Conservation (phyloP, 2,113 vertebrate genomes). For the Neolamprologus cancellatus region DNA sequence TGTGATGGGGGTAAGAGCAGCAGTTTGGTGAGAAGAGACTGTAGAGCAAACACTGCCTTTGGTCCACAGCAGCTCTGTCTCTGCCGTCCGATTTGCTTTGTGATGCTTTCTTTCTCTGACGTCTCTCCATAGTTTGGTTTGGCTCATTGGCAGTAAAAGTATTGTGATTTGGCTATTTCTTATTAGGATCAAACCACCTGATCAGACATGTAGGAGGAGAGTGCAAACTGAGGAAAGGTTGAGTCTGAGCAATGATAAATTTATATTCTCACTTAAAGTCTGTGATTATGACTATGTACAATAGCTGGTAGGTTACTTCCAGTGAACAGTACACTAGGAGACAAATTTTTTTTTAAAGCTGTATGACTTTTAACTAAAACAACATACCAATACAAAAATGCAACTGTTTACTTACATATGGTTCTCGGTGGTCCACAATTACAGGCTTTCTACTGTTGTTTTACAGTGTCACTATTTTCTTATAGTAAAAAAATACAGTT, state of each 20-base stretch:
- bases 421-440: neutral
- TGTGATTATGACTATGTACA: neutral
- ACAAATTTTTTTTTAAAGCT: neutral
- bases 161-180: neutral
- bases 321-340: neutral
- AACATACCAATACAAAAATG: neutral
- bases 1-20: constrained; percentile 32
- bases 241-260: neutral
- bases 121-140: neutral
- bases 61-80: neutral
- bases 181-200: neutral
- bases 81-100: neutral
- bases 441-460: neutral
- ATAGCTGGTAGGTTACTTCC: neutral
- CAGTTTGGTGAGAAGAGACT: constrained; percentile 64
- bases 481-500: neutral
- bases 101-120: neutral
- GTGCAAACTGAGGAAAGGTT: neutral
- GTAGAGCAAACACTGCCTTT: constrained; percentile 40
- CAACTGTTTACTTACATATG: neutral
- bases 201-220: neutral
- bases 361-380: neutral
- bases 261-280: neutral
- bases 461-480: neutral
- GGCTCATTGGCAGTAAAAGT: neutral